These are phyloP conservation scores for Mormyrus hasselquistii DNA, from an alignment of 2,797 vertebrate species.

Conservation along the genomic window DNA sequence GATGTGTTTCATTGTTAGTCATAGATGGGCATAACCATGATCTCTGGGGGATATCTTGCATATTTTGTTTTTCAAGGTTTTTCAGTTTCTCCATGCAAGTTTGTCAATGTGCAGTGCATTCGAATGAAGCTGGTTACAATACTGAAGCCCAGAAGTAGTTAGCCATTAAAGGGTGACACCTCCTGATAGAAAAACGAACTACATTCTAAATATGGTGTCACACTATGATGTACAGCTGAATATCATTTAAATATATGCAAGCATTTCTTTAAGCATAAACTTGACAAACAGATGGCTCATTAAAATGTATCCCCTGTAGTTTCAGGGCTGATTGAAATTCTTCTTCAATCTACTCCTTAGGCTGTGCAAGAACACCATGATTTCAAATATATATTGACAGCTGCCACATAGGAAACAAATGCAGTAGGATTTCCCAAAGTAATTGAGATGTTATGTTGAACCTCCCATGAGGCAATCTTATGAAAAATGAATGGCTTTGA, in stretches of 20 bases:
- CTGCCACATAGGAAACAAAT: not conserved
- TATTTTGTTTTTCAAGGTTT: not conserved
- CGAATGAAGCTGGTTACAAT: not conserved
- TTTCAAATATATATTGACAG: not conserved
- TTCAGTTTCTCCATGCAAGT: not conserved
- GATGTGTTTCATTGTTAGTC: too few species aligned
- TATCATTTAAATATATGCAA: not conserved
- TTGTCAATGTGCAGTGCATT: not conserved
- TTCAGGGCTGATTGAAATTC: not conserved
- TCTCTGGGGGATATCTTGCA: not conserved
- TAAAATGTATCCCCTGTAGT: not conserved
- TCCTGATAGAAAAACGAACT: constrained; percentile 4
- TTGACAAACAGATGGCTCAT: not conserved
- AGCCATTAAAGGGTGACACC: not conserved
- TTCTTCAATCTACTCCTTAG: not conserved
- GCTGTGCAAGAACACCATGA: not conserved
- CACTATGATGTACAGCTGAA: not conserved
- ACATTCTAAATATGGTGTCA: not conserved
- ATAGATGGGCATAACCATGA: not conserved
- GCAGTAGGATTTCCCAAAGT: not conserved
- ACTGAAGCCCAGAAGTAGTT: not conserved
- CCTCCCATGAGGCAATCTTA: not conserved
- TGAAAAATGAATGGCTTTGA: not conserved
- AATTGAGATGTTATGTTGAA: not conserved
- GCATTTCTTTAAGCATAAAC: not conserved